These are phyloP conservation scores for Theocolax elegans DNA, from an alignment of 1,140 invertebrate genomes.

Conservation along the genomic window DNA sequence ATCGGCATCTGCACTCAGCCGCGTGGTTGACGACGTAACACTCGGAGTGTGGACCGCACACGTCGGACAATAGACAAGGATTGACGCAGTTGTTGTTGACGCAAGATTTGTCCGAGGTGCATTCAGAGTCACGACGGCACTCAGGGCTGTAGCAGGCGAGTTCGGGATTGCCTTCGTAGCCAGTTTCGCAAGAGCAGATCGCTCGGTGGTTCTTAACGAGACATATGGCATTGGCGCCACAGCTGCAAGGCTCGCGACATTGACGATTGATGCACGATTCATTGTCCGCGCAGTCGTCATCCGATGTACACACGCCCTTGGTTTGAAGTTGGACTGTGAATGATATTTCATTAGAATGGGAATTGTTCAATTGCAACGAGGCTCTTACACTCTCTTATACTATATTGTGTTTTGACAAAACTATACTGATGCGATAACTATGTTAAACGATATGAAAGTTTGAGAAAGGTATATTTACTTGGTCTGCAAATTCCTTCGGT, in stretches of 20 bases:
- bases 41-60: conserved; percentile 86
- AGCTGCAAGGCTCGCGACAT: conserved; percentile 88
- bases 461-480: conserved; percentile 50
- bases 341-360: too few relatives aligned
- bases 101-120: conserved; percentile 82
- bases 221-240: conserved; percentile 86
- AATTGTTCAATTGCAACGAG: too few relatives aligned
- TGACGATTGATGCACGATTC: conserved; percentile 87
- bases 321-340: conserved; percentile 71
- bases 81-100: conserved; percentile 86
- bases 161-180: conserved; percentile 87
- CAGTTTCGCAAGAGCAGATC: conserved; percentile 84
- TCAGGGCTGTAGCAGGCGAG: conserved; percentile 81
- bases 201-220: conserved; percentile 85
- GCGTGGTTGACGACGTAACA: conserved; percentile 81
- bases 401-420: too few relatives aligned
- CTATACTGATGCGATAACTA: too few relatives aligned
- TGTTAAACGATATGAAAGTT: background rate
- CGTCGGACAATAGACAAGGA: conserved; percentile 79
- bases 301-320: conserved; percentile 77
- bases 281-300: conserved; percentile 80
- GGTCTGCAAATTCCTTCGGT: conserved; percentile 79
- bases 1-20: conserved; percentile 82
- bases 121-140: conserved; percentile 83
- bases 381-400: too few relatives aligned